Evolutionary conservation across 2,797 vertebrate species (phyloP), one percentile per base, ranked within the genome.

Genomic region (Trachops cirrhosus): DNA sequence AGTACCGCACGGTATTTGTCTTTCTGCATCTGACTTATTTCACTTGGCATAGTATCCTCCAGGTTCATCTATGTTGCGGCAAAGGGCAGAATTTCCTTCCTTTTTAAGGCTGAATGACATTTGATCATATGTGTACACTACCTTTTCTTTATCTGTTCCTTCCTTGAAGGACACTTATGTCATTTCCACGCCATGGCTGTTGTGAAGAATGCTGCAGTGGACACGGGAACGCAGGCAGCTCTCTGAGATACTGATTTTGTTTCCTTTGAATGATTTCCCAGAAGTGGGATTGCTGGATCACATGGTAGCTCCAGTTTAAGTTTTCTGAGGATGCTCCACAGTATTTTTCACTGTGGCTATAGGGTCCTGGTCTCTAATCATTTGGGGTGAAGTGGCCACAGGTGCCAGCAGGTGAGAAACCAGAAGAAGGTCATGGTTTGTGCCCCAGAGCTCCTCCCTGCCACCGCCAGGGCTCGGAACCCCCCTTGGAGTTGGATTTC

Each of bases 201-300:
- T 24, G 19, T 62, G 70, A 64, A 12, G 48, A 48, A 22, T 14
- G 9, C 86, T 0, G 5, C 39, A 34, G 0, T 37, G 64, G 26
- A 26, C 5, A 1, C 3, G 24, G 16, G n/a, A 22, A n/a, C 4
- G 26, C 34, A 19, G 44, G 1, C 0, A 6, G 21, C 44, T 50
- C 70, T 50, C 14, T 18, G 19, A 84, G 44, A 64, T 2, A 9
- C 14, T n/a, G 79, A 41, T n/a, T 41, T 52, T 2, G 1, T 75
- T 84, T 84, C 70, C 79, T 62, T 74, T 62, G 54, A 41, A 2
- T 41, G 57, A 10, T 9, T 57, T 50, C 44, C 12, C 34, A 24
- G 67, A 18, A 75, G 19, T 14, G n/a, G 34, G 54, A 24, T 50
- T 50, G 54, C 44, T 32, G 19, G 57, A 37, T n/a, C 68, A 6